Evolutionary conservation across 1,140 invertebrate species (phyloP).

Genomic region (Choristoneura fumiferana): DNA sequence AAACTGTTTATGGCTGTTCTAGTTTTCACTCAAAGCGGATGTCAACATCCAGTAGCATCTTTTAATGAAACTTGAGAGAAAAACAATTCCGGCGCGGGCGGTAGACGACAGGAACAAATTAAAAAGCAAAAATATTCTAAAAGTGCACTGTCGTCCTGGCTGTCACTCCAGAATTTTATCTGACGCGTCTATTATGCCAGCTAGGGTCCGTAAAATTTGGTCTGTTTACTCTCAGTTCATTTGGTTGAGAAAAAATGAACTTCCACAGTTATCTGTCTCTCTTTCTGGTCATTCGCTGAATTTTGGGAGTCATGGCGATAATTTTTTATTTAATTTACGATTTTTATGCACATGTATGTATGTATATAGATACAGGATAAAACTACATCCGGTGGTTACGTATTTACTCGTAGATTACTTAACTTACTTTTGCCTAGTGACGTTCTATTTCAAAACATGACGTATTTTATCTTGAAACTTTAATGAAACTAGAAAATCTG

Average conservation of each 20-base stretch:
- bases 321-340: too few species aligned
- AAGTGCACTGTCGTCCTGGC: conserved; percentile 20
- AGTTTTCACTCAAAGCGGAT: neutral
- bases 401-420: too few species aligned
- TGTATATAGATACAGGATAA: too few species aligned
- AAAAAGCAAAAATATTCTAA: conserved; percentile 34
- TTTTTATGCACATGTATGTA: too few species aligned
- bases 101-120: conserved; percentile 26
- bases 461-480: too few species aligned
- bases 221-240: neutral
- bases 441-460: too few species aligned
- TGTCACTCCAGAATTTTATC: conserved; percentile 1
- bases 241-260: neutral
- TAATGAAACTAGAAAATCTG: too few species aligned
- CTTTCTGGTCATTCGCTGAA: too few species aligned
- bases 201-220: neutral
- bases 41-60: conserved; percentile 2
- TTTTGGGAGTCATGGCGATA: too few species aligned
- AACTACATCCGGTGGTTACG: too few species aligned
- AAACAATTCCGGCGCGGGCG: conserved; percentile 14
- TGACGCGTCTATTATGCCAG: conserved; percentile 4
- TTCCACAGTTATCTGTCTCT: too few species aligned
- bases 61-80: conserved; percentile 29
- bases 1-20: neutral
- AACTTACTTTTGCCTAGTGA: too few species aligned